Percentiles rank a stretch among this genome's conserved stretches.
Evolutionary conservation across 2,797 vertebrate genomes (phyloP).

Genomic region (Pygocentrus nattereri): DNA sequence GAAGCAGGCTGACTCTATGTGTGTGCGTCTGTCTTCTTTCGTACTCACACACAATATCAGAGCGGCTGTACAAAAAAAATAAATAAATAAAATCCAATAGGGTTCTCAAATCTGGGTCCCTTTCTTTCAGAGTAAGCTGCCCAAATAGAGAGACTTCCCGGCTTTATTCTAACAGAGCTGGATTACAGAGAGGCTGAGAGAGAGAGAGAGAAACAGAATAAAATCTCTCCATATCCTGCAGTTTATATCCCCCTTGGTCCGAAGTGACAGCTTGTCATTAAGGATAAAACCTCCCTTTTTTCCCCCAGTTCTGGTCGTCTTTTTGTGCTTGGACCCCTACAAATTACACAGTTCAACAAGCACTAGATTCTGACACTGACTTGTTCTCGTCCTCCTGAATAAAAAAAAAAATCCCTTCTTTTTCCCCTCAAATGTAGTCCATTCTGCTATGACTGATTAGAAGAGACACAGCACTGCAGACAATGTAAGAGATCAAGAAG

Average conservation of each 20-base stretch:
- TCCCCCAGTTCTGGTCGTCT: too few relatives aligned
- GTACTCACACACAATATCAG: background rate
- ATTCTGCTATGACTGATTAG: background rate
- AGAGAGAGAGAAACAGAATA: conserved; percentile 1
- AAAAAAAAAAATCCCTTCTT: background rate
- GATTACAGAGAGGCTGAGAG: background rate
- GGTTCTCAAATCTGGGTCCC: conserved; percentile 1
- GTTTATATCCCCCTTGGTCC: background rate
- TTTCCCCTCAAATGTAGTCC: background rate
- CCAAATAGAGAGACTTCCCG: conserved; percentile 15
- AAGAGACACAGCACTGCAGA: too few relatives aligned
- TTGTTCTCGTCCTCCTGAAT: conserved; percentile 9
- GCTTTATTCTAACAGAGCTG: conserved; percentile 7
- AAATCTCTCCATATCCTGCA: background rate
- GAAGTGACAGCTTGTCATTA: background rate
- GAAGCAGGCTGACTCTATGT: background rate
- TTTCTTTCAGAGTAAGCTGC: conserved; percentile 9
- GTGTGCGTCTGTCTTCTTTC: conserved; percentile 2
- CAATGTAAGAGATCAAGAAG: background rate
- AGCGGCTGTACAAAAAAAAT: background rate
- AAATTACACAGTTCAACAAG: background rate
- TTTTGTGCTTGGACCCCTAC: background rate
- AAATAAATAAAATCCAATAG: conserved; percentile 5
- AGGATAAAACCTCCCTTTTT: background rate
- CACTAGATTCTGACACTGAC: background rate